These are phyloP conservation scores for Campaea margaritaria DNA, from an alignment of 2,888 invertebrate species.

Conservation along the genomic window DNA sequence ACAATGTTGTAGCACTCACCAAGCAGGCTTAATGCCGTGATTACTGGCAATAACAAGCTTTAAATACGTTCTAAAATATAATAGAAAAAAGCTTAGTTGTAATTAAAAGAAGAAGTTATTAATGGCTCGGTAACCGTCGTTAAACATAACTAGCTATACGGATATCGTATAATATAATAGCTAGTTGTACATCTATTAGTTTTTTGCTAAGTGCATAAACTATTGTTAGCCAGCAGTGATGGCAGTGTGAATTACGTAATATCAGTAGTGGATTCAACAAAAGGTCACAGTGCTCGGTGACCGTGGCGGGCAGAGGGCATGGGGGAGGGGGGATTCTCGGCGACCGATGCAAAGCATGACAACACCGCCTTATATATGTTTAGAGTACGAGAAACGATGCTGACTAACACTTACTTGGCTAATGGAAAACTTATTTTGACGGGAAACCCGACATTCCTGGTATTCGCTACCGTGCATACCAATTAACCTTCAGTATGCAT, in stretches of 20 bases:
- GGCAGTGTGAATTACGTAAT: conserved; percentile 68
- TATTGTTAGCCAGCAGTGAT: conserved; percentile 39
- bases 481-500: conserved; percentile 3
- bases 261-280: conserved; percentile 62
- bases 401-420: conserved; percentile 20
- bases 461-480: conserved; percentile 16
- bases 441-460: conserved; percentile 23
- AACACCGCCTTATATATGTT: conserved; percentile 30
- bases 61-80: background rate
- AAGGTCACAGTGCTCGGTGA: conserved; percentile 80
- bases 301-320: conserved; percentile 71
- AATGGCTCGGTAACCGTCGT: conserved; percentile 2
- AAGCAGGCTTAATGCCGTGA: background rate
- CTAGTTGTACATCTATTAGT: conserved; percentile 32
- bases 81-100: background rate
- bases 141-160: conserved; percentile 7
- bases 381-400: conserved; percentile 26
- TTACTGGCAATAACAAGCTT: background rate
- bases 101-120: background rate
- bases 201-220: conserved; percentile 39
- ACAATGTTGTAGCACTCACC: conserved; percentile 5
- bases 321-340: conserved; percentile 26
- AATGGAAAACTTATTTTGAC: conserved; percentile 17
- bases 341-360: conserved; percentile 45
- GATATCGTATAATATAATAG: conserved; percentile 18